phyloP scores from a whole-genome alignment of 2,888 invertebrate genomes.

The Chrysolina haemoptera region DNA sequence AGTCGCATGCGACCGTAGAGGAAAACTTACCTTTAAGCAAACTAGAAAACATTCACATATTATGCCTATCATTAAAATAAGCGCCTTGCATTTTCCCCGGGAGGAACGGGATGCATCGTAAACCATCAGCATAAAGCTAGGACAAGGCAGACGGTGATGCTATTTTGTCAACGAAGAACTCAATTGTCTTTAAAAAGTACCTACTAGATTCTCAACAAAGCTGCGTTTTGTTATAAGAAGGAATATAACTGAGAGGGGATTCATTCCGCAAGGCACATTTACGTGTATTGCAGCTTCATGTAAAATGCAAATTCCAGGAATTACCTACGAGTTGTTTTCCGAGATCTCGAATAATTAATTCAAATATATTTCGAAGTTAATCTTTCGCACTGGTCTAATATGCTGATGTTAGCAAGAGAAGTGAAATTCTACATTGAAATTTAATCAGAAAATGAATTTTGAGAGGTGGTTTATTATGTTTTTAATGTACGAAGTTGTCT shows the following conservation, averaged over 20 bases:
- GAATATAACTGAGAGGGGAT: not conserved
- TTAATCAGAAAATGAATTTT: not conserved
- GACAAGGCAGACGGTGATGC: too few relatives aligned
- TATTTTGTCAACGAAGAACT: too few relatives aligned
- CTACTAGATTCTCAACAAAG: too few relatives aligned
- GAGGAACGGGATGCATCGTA: too few relatives aligned
- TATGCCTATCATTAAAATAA: too few relatives aligned
- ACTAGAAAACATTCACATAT: too few relatives aligned
- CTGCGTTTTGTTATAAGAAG: not conserved
- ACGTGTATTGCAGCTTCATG: slow-evolving; percentile 5
- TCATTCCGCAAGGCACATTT: slow-evolving; percentile 4
- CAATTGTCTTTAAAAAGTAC: too few relatives aligned
- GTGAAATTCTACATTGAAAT: not conserved
- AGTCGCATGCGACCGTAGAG: too few relatives aligned
- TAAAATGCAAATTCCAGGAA: slow-evolving; percentile 9
- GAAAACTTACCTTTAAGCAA: too few relatives aligned
- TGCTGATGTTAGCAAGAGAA: slow-evolving; percentile 1
- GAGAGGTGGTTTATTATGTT: not conserved
- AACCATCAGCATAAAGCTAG: too few relatives aligned
- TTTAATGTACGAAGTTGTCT: too few relatives aligned
- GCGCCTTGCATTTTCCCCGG: too few relatives aligned
- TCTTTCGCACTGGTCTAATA: not conserved
- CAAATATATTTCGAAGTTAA: slow-evolving; percentile 15
- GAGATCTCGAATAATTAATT: slow-evolving; percentile 17
- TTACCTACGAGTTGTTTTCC: not conserved